Evolutionary conservation across 2,888 invertebrate species (phyloP), one percentile per base, ranked within the genome.

Genomic region (Oxycera nigricornis): DNA sequence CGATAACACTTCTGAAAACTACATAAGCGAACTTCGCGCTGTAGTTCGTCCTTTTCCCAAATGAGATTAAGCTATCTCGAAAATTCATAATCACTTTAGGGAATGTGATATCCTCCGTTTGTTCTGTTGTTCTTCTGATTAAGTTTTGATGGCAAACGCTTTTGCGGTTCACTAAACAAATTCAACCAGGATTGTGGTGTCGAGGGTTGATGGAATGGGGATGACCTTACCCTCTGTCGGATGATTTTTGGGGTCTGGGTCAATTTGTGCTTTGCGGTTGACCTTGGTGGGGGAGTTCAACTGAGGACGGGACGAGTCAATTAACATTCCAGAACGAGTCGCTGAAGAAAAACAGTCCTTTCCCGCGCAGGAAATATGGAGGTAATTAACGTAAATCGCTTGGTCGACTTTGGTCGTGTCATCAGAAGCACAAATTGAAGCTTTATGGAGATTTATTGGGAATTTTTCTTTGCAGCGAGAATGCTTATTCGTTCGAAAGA

Each of bases 81-180:
- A 30, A 24, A 65, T 17, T 65, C 65, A 65, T 65, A 65, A 65
- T 65, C 65, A 41, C 65, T 22, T 65, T 41, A 26, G 39, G 65
- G 41, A 17, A 39, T 65, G 41, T 41, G 30, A 65, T 65, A 65
- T 41, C 65, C 39, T 22, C 30, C 39, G 24, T 41, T 31, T 24
- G 41, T 41, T 24, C 41, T 65, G 65, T 41, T 65, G 65, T 65
- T 30, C 41, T 65, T 41, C 30, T 65, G 65, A 65, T 65, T 65
- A 65, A 65, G 65, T 65, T 65, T 65, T 65, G 65, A 65, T 65
- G 65, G 41, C 41, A 65, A 65, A 65, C 65, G 24, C 41, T 65
- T 65, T 65, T 65, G 41, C 24, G 35, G 35, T 39, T 35, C 39
- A 39, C 65, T 22, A 30, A 9, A 39, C 39, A 14, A 39, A 22